These are phyloP conservation scores for Natrix natrix DNA, from an alignment of 2,797 vertebrate species.

Conservation along the genomic window DNA sequence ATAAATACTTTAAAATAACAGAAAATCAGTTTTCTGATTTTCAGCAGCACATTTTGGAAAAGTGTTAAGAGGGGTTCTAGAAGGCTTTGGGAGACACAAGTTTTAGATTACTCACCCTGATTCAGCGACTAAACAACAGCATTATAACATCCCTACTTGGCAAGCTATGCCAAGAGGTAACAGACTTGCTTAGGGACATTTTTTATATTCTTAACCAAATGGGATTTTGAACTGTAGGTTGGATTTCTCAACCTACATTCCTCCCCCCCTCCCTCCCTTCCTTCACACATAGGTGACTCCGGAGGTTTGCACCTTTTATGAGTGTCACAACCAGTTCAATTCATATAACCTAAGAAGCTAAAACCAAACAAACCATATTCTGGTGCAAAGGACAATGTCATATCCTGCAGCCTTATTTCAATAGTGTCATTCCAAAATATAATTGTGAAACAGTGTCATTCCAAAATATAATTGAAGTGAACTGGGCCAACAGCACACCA, in stretches of 20 bases:
- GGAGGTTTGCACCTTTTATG: background rate
- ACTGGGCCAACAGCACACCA: slow-evolving; percentile 42
- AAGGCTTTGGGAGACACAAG: background rate
- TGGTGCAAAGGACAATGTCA: background rate
- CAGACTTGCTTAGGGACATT: background rate
- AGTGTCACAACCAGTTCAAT: background rate
- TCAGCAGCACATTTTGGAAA: background rate
- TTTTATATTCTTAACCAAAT: background rate
- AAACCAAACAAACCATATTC: background rate
- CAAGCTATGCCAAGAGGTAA: background rate
- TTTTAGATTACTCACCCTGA: background rate
- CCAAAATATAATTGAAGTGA: slow-evolving; percentile 40
- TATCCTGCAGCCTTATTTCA: background rate
- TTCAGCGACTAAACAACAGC: background rate
- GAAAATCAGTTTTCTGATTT: background rate
- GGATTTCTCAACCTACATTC: background rate
- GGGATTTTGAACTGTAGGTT: background rate
- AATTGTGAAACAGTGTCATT: background rate
- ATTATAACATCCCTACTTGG: background rate
- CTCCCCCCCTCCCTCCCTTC: background rate
- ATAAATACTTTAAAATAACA: background rate
- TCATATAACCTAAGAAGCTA: background rate
- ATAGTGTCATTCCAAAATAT: background rate
- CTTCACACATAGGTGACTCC: background rate
- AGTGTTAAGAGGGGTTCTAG: background rate